Base-by-base conservation (phyloP, 2,888 invertebrate genomes). In the Acanthosepion esculentum region DNA sequence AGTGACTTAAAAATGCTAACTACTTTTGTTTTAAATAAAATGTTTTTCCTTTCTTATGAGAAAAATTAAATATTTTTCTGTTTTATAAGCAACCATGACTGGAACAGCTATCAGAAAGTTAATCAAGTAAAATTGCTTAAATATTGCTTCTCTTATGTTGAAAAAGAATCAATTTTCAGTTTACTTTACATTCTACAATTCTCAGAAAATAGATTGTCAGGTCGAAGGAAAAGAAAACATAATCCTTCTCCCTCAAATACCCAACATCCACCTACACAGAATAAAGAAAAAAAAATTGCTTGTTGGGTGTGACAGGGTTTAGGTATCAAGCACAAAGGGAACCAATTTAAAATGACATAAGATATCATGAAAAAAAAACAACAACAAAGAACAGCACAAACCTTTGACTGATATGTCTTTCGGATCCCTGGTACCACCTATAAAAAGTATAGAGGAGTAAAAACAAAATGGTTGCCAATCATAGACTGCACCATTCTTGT, bases 341-440 rank as follows among this genome's bases (percentile, higher is more conserved):
- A 78, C 78, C 78, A 78, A 64, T 78, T 78, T n/a, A 3, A 78
- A n/a, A 78, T 33, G 78, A 33, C 78, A 33, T 78, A 78, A n/a
- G 20, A 78, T 78, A 78, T 15, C 3, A 78, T 29, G 78, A 12
- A 78, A 78, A 15, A 78, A 78, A 78, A 15, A 78, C n/a, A 78
- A 78, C 78, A 78, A 78, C 53, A 93, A 93, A 93, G 53, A 53
- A 93, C n/a, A 15, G 53, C 93, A 93, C 93, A 50, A 93, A 93
- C 93, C 93, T 93, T 93, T 93, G n/a, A 93, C 53, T 93, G 93
- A 93, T 93, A 93, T n/a, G 29, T 93, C 93, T 93, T 93, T 93
- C 5, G 50, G 93, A 93, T 93, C 93, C 48, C 93, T 93, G 93
- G 48, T 48, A 48, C 93, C 93, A 93, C 93, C 93, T 93, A 93